Evolutionary conservation across 2,888 invertebrate species (phyloP), one percentile per base, ranked within the genome.

Genomic region (Erpobdella octoculata): DNA sequence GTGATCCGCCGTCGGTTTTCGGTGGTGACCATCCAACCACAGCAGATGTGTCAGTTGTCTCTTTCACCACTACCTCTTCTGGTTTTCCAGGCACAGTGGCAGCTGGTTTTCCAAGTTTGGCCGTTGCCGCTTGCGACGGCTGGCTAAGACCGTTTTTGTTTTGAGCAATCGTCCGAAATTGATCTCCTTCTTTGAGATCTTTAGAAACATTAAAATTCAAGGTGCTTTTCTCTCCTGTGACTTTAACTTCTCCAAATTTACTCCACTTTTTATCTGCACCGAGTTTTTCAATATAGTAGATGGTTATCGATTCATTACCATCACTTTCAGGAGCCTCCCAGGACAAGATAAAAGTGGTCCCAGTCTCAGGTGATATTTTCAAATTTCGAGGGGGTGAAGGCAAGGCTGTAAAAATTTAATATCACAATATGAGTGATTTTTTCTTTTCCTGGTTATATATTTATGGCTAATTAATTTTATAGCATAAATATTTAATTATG

Each of bases 251-350:
- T 2, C 66, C 46, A 66, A 73, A 75, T 48, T 71, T 65, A 33
- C 64, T 33, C 65, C 67, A 72, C 4, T 72, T 70, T 71, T 77
- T 76, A 72, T 64, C 73, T 68, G 93, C 81, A 84, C 93, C 93
- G 74, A 93, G 28, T 53, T 53, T 53, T 72, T 80, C 80, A n/a
- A 80, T 72, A 68, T 75, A 69, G 73, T 80, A 80, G 62, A 76
- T 76, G 53, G 75, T 77, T 73, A 93, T 86, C 74, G 90, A 89
- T 71, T 90, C 82, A 41, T 92, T 92, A 73, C 92, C 92, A 80
- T 91, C 90, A 78, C 90, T 89, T 0, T 86, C 80, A 0, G 92
- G 91, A 35, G 90, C 89, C 78, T 88, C 89, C 92, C 92, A 92
- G 82, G 79, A 71, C 62, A 83, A 75, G 25, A 76, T 79, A n/a